A percentile compares a stretch with the other conserved stretches of the same genome.
Conservation (phyloP, 2,113 vertebrate genomes). For the Glaucidium brasilianum region DNA sequence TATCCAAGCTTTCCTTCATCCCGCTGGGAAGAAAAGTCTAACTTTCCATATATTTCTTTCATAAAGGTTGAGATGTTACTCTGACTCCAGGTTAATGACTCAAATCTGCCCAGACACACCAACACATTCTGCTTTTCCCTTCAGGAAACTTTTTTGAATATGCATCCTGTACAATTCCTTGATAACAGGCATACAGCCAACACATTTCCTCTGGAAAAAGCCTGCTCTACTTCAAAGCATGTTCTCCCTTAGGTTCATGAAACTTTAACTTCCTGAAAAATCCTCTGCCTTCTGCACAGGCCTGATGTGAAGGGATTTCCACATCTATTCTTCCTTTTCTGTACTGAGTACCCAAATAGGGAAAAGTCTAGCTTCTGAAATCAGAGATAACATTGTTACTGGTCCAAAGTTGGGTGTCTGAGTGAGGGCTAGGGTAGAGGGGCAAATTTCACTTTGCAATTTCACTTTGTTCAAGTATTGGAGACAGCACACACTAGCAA, state of each 20-base stretch:
- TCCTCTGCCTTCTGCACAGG: not conserved
- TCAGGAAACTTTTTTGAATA: constrained; percentile 22
- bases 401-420: not conserved
- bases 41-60: not conserved
- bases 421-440: not conserved
- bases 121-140: not conserved
- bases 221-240: not conserved
- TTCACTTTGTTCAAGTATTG: not conserved
- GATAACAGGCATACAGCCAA: not conserved
- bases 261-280: not conserved
- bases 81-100: not conserved
- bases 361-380: not conserved
- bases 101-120: not conserved
- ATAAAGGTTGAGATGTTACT: not conserved
- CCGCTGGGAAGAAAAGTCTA: not conserved
- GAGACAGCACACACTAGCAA: not conserved
- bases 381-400: not conserved
- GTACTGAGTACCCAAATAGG: not conserved
- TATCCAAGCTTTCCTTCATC: not conserved
- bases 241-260: not conserved
- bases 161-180: constrained; percentile 6
- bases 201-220: constrained; percentile 18
- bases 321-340: not conserved
- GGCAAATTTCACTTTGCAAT: not conserved
- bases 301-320: not conserved